Conservation (phyloP, 2,113 vertebrate genomes). For the Trogon melanurus region DNA sequence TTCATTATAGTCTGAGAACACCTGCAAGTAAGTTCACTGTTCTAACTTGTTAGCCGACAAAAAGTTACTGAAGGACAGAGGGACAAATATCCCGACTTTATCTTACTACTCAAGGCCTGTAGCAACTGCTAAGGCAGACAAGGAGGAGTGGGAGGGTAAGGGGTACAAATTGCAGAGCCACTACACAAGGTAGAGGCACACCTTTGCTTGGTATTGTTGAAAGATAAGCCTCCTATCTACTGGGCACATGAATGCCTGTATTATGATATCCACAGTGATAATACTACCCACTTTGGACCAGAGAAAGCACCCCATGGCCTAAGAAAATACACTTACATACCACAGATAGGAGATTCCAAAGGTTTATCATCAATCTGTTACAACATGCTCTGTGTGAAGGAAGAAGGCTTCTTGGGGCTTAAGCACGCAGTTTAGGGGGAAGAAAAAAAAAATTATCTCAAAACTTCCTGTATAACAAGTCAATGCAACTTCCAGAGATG, state of each 20-base stretch:
- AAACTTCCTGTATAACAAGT: slow-evolving; percentile 33
- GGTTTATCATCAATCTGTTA: background rate
- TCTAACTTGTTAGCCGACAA: background rate
- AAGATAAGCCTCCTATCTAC: background rate
- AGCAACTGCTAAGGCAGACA: background rate
- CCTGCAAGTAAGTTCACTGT: background rate
- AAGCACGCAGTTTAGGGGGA: background rate
- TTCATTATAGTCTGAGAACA: background rate
- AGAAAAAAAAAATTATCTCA: background rate
- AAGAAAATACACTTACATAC: background rate
- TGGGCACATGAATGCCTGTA: background rate
- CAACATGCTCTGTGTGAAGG: background rate
- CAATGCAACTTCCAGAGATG: background rate
- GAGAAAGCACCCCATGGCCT: fast-evolving
- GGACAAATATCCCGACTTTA: background rate
- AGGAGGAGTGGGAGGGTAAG: background rate
- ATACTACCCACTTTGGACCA: background rate
- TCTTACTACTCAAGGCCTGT: background rate
- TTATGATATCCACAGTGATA: background rate
- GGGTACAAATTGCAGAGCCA: background rate
- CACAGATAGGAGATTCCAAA: background rate
- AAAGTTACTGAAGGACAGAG: background rate
- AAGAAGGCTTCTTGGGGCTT: background rate
- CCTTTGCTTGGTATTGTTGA: background rate
- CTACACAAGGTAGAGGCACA: fast-evolving